Evolutionary conservation across 2,797 vertebrate genomes (phyloP).

Genomic region (Sebastes kiyomatsui): DNA sequence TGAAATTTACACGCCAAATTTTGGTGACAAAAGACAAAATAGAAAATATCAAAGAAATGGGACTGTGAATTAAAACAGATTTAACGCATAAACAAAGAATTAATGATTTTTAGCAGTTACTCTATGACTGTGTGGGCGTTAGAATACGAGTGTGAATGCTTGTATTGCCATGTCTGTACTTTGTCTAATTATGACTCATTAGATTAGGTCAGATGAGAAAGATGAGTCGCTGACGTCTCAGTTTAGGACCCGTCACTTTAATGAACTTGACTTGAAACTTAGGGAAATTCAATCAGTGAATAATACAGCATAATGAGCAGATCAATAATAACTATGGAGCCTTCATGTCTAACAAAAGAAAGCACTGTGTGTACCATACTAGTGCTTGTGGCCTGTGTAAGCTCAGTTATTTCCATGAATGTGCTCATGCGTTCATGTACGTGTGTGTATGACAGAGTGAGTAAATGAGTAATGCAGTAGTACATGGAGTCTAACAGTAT

Average conservation of each 20-base stretch:
- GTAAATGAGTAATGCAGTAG: neutral
- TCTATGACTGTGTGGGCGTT: neutral
- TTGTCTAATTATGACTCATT: neutral
- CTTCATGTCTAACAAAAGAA: constrained; percentile 66
- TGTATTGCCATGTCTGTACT: neutral
- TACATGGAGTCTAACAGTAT: neutral
- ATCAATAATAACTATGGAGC: constrained; percentile 79
- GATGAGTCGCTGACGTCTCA: constrained; percentile 57
- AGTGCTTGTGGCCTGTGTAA: neutral
- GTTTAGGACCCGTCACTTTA: constrained; percentile 70
- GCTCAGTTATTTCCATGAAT: neutral
- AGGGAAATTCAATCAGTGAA: constrained; percentile 73
- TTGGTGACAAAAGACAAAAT: neutral
- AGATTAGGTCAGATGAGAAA: constrained; percentile 18
- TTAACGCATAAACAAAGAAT: neutral
- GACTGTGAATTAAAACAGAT: neutral
- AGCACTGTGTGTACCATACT: constrained; percentile 35
- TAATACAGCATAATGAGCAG: constrained; percentile 74
- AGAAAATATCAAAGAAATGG: neutral
- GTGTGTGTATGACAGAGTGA: neutral
- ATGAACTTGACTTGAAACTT: constrained; percentile 78
- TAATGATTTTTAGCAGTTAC: neutral
- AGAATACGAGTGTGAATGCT: neutral
- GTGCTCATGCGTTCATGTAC: neutral
- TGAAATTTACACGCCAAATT: neutral